Evolutionary conservation across 1,140 invertebrate genomes (phyloP), one percentile per base, ranked within the genome.

Genomic region (Drosophila sp.): DNA sequence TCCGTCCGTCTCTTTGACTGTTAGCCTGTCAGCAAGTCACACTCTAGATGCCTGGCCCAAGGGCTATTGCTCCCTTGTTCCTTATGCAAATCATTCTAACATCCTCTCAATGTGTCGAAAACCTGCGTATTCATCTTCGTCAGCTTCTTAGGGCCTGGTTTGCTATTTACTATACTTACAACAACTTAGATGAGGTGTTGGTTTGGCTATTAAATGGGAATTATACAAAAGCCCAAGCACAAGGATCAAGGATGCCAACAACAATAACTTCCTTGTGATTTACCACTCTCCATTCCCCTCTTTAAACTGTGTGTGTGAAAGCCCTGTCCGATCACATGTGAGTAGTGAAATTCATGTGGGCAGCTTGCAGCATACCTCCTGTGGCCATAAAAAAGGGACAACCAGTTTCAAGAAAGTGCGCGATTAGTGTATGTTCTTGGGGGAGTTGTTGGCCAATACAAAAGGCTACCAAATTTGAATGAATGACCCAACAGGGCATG

Each of bases 51-150:
- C 34, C 25, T 11, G 46, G 71, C 13, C 61, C 50, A 25, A 40
- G 62, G 62, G 59, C 69, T 38, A 18, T 64, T 63, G 67, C 58
- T 41, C 27, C 54, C 36, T 41, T 53, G 51, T 38, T 40, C 38
- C 76, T 64, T 86, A 86, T 86, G 78, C 82, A 86, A 87, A 87
- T 78, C 62, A 36, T 40, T 2, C n/a, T 61, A 36, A n/a, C 32
- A 58, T 53, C 13, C 14, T 40, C 36, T 38, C 27, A 4, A 29
- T 50, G 59, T 72, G 61, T 76, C 32, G 40, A 71, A 63, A 89
- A 79, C 65, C 78, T 75, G 69, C 77, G 83, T 79, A 87, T 87
- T 79, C 82, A 87, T 87, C 82, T 87, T 89, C 82, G 79, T 87
- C 82, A 87, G 56, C 66, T 76, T 48, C 74, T 80, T 21, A 13